A percentile compares a stretch with the other conserved stretches of the same genome.
Evolutionary conservation across 92 coral and sea anemone species (phyloP).

Genomic region (Desmophyllum pertusum): DNA sequence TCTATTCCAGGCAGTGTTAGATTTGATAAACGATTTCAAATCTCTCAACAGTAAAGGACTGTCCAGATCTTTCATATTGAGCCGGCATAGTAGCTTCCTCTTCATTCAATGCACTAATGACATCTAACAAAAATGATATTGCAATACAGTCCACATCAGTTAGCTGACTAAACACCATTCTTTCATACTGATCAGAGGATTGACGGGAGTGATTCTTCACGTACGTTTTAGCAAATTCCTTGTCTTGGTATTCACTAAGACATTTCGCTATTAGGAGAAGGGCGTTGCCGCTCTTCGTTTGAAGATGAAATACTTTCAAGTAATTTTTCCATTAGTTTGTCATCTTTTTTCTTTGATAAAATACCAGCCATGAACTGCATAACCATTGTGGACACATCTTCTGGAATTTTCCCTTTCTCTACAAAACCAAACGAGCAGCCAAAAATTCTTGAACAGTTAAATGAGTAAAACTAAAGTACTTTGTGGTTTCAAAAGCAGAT

Average conservation of each 20-base stretch:
- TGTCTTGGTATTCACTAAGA: conserved; percentile 40
- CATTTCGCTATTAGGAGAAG: conserved; percentile 29
- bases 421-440: conserved; percentile 53
- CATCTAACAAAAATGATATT: conserved; percentile 24
- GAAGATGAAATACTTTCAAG: conserved; percentile 27
- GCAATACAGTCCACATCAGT: conserved; percentile 36
- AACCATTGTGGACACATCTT: conserved; percentile 27
- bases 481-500: conserved; percentile 29
- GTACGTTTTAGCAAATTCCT: conserved; percentile 17
- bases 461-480: conserved; percentile 50
- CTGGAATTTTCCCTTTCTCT: conserved; percentile 22
- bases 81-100: neutral
- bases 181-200: neutral
- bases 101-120: conserved; percentile 22
- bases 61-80: neutral
- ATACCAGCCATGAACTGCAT: conserved; percentile 59
- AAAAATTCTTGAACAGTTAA: conserved; percentile 55
- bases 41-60: neutral
- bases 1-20: conserved; percentile 23
- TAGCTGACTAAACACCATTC: neutral
- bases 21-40: conserved; percentile 9
- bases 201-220: neutral
- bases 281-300: neutral
- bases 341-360: conserved; percentile 21
- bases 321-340: conserved; percentile 21